Evolutionary conservation across 2,797 vertebrate genomes (phyloP), one percentile per base, ranked within the genome.

Genomic region (Megaceryle alcyon): DNA sequence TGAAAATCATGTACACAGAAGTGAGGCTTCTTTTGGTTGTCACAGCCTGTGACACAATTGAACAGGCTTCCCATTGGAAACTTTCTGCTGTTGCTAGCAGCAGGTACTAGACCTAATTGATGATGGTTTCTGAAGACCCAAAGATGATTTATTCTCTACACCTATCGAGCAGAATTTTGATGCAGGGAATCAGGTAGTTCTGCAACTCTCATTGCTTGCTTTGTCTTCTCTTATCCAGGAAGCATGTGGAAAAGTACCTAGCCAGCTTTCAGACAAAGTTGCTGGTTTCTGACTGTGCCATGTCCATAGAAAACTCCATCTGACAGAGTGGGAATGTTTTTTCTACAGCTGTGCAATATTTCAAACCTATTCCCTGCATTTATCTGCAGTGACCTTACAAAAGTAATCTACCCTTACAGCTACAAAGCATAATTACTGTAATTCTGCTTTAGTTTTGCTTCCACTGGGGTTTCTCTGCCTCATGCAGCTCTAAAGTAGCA

Each of bases 361-460:
- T 88, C 63, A 70, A 6, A 86, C 33, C 28, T 46, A 4, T 83
- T 94, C 44, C 87, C 61, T 90, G 8, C 65, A 37, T 80, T 92
- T 86, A 37, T 86, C 70, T 82, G 77, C 70, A 68, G 35, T 88
- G 81, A 94, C 76, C 66, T 91, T 71, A 77, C 22, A 82, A 63
- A 94, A 94, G 61, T 65, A 76, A 76, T 57, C 31, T 2, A 0
- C 21, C 33, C 12, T 57, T 71, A 15, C 31, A 31, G 46, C 61
- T 73, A 35, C 66, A 63, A 66, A 46, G 48, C 51, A 68, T 94
- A 72, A 90, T 94, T 91, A 57, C n/a, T 68, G 39, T 70, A 73
- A 77, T 89, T 90, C 35, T 86, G 37, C 49, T 86, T 84, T 49
- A 29, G 26, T 53, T 96, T 57, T 60, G 57, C 66, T 80, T 84